Base-by-base conservation (phyloP, 2,888 invertebrate genomes). In the Hyposoter didymator region DNA sequence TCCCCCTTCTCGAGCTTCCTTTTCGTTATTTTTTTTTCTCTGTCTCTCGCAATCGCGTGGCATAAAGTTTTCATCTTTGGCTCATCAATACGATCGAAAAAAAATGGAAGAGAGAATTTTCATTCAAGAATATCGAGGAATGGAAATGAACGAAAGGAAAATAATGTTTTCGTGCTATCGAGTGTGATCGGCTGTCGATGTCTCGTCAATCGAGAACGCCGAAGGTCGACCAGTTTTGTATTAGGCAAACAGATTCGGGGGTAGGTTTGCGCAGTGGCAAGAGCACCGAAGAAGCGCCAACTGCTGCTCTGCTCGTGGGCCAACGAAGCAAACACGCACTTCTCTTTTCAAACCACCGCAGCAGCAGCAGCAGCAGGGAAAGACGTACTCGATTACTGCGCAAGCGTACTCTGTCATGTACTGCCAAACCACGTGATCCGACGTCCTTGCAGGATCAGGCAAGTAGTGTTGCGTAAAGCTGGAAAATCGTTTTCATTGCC, bases 381-480 rank as follows among this genome's bases (percentile, higher is more conserved):
- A 28, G 12, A 0, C 45, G 19, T 35, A 35, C 35, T 4, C 35
- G 22, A 28, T 43, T 66, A 14, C 59, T 22, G 43, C 67, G 55
- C 79, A 39, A 7, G 79, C 75, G 82, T 62, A 73, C 22, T 76
- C 47, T 28, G 22, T 19, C 12, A 39, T 52, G 35, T 72, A 62
- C 82, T 35, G 73, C 76, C 87, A 89, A 89, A 93, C 93, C 93
- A 93, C 93, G 93, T 93, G 93, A 93, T 90, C 89, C 75, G 70
- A 90, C 92, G 93, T 93, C 93, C 93, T 93, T 92, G 92, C 92
- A 91, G 92, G 93, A 93, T 92, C 93, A 93, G 93, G 93, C 88
- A 91, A 90, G 89, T 91, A 81, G 92, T 91, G 87, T 84, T 88
- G 76, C 47, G 87, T 88, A 89, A 87, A 90, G 84, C 88, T 90